Evolutionary conservation across 2,113 vertebrate genomes (phyloP).

Genomic region (Rhinichthys klamathensis): DNA sequence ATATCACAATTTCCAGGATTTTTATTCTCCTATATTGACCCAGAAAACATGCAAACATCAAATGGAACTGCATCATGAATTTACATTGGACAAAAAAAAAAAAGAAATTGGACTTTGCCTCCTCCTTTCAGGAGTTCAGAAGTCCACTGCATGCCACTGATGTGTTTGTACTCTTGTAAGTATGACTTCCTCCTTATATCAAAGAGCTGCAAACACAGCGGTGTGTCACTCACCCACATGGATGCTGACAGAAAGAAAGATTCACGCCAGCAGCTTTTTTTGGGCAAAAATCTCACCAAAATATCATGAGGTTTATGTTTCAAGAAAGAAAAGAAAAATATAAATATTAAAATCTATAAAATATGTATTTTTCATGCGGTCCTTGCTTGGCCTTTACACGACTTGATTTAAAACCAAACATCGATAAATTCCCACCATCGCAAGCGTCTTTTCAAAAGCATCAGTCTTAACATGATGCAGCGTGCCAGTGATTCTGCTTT

Average conservation of each 20-base stretch:
- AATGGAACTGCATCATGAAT: neutral
- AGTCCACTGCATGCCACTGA: constrained; percentile 11
- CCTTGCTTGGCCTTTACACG: neutral
- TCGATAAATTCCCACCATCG: neutral
- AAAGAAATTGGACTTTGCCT: constrained; percentile 1
- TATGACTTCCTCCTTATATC: constrained; percentile 23
- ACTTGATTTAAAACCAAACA: constrained; percentile 19
- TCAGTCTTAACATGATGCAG: constrained; percentile 23
- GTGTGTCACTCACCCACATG: constrained; percentile 24
- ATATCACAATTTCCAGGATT: neutral
- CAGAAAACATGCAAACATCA: neutral
- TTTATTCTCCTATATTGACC: neutral
- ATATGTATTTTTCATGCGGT: neutral
- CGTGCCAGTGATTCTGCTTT: constrained; percentile 34
- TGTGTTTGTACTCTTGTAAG: neutral
- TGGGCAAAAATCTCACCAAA: no score
- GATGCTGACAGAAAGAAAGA: constrained; percentile 44
- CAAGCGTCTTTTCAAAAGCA: constrained; percentile 22
- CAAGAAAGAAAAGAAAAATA: no score
- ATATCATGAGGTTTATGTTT: no score
- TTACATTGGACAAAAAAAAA: neutral
- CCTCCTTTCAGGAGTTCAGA: neutral
- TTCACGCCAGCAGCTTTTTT: constrained; percentile 33
- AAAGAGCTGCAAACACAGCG: neutral
- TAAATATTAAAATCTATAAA: neutral